Conservation (phyloP, 2,888 invertebrate species). For the Argynnis bischoffii region DNA sequence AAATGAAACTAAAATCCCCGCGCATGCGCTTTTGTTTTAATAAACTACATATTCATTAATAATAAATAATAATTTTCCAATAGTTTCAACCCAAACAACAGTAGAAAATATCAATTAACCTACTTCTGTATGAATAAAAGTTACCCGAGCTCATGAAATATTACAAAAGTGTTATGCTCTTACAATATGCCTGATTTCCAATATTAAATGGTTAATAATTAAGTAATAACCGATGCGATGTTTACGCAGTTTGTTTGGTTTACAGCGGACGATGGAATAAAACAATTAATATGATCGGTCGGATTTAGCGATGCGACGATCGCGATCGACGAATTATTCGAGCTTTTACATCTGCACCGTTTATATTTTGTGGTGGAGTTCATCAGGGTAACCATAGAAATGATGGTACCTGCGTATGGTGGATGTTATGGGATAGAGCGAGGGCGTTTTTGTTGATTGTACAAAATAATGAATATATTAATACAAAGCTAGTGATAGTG, state of each 20-base stretch:
- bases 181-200: slow-evolving; percentile 22
- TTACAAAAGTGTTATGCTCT: slow-evolving; percentile 8
- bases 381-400: slow-evolving; percentile 32
- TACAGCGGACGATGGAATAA: slow-evolving; percentile 32
- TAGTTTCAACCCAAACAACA: slow-evolving; percentile 9
- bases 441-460: too few relatives aligned
- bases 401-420: slow-evolving; percentile 10
- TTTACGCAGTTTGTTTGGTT: slow-evolving; percentile 26
- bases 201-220: slow-evolving; percentile 43
- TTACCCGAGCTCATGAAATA: slow-evolving; percentile 4
- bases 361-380: slow-evolving; percentile 49
- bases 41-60: background rate
- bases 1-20: too few relatives aligned
- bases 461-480: too few relatives aligned
- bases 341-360: slow-evolving; percentile 52
- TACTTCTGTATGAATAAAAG: slow-evolving; percentile 11
- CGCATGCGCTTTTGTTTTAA: background rate
- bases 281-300: slow-evolving; percentile 46
- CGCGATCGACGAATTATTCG: slow-evolving; percentile 48
- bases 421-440: slow-evolving; percentile 22
- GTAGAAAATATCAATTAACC: slow-evolving; percentile 14
- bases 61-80: slow-evolving; percentile 5
- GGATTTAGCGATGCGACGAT: slow-evolving; percentile 43
- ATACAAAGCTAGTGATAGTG: too few relatives aligned
- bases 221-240: slow-evolving; percentile 37